Conservation (phyloP, 1,140 invertebrate species). For the Melanaphis sacchari region DNA sequence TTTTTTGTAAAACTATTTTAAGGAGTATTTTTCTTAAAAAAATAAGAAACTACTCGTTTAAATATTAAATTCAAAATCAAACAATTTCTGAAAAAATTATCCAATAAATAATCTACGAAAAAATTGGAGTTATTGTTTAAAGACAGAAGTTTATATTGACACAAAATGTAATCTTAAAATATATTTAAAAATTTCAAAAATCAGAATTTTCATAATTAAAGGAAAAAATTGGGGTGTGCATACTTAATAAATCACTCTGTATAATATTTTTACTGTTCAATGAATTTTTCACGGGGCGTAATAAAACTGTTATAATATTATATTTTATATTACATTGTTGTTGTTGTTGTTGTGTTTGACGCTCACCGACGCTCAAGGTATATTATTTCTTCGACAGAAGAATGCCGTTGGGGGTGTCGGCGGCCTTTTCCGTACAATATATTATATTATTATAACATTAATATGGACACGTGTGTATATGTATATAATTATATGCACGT, state of each 20-base stretch:
- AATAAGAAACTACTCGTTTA: too few relatives aligned
- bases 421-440: neutral
- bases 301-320: neutral
- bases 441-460: slow-evolving; percentile 21
- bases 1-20: neutral
- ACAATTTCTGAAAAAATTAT: neutral
- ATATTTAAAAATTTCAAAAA: neutral
- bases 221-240: neutral
- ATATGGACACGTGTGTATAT: neutral
- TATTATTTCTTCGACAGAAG: neutral
- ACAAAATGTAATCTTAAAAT: neutral
- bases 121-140: neutral
- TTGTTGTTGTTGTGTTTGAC: neutral
- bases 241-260: neutral
- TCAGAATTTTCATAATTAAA: neutral
- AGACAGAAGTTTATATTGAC: neutral
- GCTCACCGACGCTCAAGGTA: neutral
- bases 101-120: neutral
- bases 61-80: too few relatives aligned
- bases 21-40: too few relatives aligned
- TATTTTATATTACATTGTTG: neutral
- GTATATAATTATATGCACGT: neutral
- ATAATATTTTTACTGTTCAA: neutral
- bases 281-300: neutral
- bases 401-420: neutral